phyloP scores from a whole-genome alignment of 1,140 invertebrate species.

The Latrodectus geometricus region DNA sequence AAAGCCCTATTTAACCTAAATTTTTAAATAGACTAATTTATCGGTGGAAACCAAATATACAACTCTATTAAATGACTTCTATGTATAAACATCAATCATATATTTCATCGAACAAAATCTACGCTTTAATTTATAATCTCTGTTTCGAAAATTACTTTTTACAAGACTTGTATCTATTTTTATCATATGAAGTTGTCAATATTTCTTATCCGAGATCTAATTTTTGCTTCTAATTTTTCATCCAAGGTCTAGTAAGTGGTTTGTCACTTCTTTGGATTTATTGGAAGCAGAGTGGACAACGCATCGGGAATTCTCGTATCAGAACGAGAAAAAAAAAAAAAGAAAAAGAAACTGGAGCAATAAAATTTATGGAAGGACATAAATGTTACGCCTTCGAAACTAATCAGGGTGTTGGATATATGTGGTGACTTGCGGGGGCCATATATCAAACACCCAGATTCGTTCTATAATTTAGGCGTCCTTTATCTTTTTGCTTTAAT shows the following conservation, averaged over 20 bases:
- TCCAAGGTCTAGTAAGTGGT: neutral
- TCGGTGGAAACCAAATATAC: too few species aligned
- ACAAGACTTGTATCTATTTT: neutral
- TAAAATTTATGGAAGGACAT: neutral
- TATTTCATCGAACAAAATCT: neutral
- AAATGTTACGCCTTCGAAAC: neutral
- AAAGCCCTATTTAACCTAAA: too few species aligned
- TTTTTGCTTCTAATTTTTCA: neutral
- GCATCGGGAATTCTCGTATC: neutral
- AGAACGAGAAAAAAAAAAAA: neutral
- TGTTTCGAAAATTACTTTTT: neutral
- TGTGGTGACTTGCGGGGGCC: neutral
- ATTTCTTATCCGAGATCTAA: neutral
- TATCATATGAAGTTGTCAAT: neutral
- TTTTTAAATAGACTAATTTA: too few species aligned
- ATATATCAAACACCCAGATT: neutral
- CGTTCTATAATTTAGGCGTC: neutral
- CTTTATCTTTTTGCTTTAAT: too few species aligned
- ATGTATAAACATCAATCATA: too few species aligned
- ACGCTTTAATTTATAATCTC: neutral
- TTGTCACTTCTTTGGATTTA: neutral
- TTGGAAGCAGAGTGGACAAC: neutral
- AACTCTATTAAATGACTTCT: too few species aligned
- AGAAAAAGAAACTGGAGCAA: neutral
- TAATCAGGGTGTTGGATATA: neutral